Evolutionary conservation across 2,888 invertebrate species (phyloP), one percentile per base, ranked within the genome.

Genomic region (Pristionchus japonicus): DNA sequence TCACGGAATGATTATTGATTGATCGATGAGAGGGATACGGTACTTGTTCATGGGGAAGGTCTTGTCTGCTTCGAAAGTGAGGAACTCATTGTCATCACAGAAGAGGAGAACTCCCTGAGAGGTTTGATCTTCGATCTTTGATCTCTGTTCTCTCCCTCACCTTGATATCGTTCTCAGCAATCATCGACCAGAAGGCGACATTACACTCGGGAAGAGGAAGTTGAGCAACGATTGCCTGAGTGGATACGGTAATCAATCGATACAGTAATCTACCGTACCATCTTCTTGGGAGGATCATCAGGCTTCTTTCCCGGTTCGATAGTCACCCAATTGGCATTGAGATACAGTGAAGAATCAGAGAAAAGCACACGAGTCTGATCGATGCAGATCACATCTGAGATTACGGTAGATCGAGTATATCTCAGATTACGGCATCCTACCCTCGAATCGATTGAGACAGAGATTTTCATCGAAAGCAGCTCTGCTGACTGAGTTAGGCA

Each of bases 121-220:
- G 20, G n/a, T n/a, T n/a, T n/a, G n/a, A 67, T 17, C 77, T 70
- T 31, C 89, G 80, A 67, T 91, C 91, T 47, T 90, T 88, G 17
- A 90, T 34, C 88, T 88, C 31, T 64, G n/a, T 20, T n/a, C n/a
- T 37, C 20, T 34, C n/a, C 27, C 15, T n/a, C 80, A 85, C 85
- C 85, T 64, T 43, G 40, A 88, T 67, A n/a, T 86, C 40, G 31
- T 88, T 37, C 74, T 86, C 64, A 3, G 23, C 49, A 20, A 89
- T 77, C 92, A 92, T 92, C 87, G 90, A 88, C 92, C 92, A 92
- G 80, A 92, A 92, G 43, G 89, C 89, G 47, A 87, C 70, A 37
- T 90, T 89, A 1, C 91, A 90, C 43, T 89, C 70, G 3, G 88
- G 89, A 15, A 91, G 88, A 17, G 92, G 92, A 40, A 92, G 88